These are phyloP conservation scores for Adelges cooleyi DNA, from an alignment of 1,140 invertebrate species.

Conservation along the genomic window DNA sequence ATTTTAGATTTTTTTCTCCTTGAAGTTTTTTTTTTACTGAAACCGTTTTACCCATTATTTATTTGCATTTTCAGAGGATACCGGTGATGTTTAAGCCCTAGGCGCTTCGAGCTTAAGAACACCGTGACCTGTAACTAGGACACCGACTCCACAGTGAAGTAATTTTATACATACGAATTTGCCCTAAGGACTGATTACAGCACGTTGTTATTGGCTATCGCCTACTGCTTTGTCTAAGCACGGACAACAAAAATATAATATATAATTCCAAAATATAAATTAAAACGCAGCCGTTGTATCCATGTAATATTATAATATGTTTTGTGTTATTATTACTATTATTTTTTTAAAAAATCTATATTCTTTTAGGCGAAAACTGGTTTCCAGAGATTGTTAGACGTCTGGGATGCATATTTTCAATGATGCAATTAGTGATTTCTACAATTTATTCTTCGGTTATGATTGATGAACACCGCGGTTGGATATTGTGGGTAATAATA, in stretches of 20 bases:
- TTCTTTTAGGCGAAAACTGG: conserved; percentile 9
- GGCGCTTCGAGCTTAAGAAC: neutral
- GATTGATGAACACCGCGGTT: no score
- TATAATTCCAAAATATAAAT: neutral
- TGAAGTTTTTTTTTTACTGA: no score
- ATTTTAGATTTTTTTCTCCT: neutral
- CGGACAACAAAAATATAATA: neutral
- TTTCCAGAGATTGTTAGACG: neutral
- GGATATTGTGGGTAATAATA: no score
- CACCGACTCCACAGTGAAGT: neutral
- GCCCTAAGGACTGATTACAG: neutral
- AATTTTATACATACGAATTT: neutral
- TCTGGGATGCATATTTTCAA: no score
- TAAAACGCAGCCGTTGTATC: no score
- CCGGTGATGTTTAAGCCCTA: no score
- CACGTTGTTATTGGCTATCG: neutral
- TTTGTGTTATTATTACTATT: neutral
- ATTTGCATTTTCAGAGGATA: no score
- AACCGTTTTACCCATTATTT: no score
- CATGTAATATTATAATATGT: no score
- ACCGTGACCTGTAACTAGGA: conserved; percentile 14
- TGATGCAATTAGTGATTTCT: no score
- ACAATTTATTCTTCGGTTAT: no score
- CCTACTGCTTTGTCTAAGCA: neutral
- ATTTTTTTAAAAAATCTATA: no score